A percentile compares a stretch with the other conserved stretches of the same genome.
These are phyloP conservation scores for Chrysolina americana DNA, from an alignment of 2,888 invertebrate genomes.

Conservation along the genomic window DNA sequence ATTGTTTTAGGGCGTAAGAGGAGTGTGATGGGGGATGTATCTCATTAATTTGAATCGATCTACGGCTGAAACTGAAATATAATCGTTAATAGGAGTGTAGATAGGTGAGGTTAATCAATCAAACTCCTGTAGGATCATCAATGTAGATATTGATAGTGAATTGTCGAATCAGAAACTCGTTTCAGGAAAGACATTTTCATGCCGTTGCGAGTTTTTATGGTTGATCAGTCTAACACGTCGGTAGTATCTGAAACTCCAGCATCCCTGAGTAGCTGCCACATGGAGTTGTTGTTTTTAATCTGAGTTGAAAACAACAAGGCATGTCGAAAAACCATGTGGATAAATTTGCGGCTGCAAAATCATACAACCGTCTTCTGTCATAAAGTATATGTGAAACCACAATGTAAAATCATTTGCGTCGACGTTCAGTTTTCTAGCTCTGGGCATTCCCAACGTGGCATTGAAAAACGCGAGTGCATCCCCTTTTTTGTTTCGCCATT, in stretches of 20 bases:
- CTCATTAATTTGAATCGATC: not conserved
- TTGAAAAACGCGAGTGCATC: constrained; percentile 18
- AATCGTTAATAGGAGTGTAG: constrained; percentile 2
- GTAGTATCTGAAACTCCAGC: too few species aligned
- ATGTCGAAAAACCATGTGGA: too few species aligned
- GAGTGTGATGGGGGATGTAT: not conserved
- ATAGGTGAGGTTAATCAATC: not conserved
- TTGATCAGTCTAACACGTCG: too few species aligned
- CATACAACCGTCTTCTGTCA: too few species aligned
- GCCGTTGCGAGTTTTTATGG: too few species aligned
- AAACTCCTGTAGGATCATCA: not conserved
- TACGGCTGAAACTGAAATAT: not conserved
- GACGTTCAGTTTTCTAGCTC: not conserved
- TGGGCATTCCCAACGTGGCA: not conserved
- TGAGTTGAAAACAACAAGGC: too few species aligned
- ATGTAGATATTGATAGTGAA: not conserved
- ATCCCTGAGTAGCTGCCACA: too few species aligned
- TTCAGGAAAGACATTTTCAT: too few species aligned
- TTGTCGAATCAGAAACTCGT: too few species aligned
- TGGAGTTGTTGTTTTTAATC: too few species aligned
- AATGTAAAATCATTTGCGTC: not conserved
- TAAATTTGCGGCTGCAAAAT: too few species aligned
- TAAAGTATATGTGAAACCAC: not conserved
- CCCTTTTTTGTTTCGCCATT: constrained; percentile 16
- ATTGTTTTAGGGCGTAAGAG: not conserved